These are phyloP conservation scores for Zeuzera pyrina DNA, from an alignment of 2,888 invertebrate species.

Conservation along the genomic window DNA sequence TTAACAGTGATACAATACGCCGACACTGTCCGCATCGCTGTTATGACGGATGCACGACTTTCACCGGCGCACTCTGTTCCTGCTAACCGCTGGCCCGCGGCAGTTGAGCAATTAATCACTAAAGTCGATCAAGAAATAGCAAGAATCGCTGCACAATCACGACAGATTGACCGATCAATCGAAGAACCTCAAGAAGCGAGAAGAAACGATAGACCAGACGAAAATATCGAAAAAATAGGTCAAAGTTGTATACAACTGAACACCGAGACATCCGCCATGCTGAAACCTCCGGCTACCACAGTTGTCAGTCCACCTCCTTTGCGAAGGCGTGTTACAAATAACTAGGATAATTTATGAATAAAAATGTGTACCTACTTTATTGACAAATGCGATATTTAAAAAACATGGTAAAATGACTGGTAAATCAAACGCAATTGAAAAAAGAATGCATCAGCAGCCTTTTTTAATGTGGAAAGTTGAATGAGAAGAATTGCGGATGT, in stretches of 20 bases:
- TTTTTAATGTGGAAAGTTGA: too few relatives aligned
- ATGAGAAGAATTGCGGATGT: too few relatives aligned
- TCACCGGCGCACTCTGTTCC: conserved; percentile 76
- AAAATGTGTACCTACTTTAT: too few relatives aligned
- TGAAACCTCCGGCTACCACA: conserved; percentile 35
- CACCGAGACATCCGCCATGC: conserved; percentile 18
- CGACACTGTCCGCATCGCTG: conserved; percentile 75
- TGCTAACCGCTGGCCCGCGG: conserved; percentile 54
- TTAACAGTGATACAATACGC: conserved; percentile 80
- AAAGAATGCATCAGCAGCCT: too few relatives aligned
- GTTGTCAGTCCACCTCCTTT: conserved; percentile 45
- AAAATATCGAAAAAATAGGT: conserved; percentile 10
- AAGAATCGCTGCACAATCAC: conserved; percentile 41
- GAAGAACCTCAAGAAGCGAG: neutral
- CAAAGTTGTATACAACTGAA: conserved; percentile 5
- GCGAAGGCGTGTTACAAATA: conserved; percentile 31
- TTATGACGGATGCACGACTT: conserved; percentile 82
- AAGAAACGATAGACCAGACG: conserved; percentile 20
- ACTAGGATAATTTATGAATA: too few relatives aligned
- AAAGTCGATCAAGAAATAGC: conserved; percentile 56
- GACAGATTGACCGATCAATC: conserved; percentile 4
- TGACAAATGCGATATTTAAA: too few relatives aligned
- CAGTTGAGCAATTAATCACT: conserved; percentile 46
- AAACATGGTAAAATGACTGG: too few relatives aligned
- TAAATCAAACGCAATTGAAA: too few relatives aligned